Base-by-base conservation (phyloP, 2,888 invertebrate species). In the Noctua janthe region DNA sequence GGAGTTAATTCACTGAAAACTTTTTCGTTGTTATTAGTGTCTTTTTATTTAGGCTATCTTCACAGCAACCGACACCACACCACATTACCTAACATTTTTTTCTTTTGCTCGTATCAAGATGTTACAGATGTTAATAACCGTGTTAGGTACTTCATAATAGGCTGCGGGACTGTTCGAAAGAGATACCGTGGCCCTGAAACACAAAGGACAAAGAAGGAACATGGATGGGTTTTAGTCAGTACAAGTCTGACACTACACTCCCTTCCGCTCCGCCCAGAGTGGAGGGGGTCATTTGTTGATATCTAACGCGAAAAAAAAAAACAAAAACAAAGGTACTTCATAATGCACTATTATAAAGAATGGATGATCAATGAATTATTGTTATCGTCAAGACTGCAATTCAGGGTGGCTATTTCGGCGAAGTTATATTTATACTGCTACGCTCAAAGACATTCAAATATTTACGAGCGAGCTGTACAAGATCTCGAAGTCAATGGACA, bases 1-100 rank as follows among this genome's bases (percentile, higher is more conserved):
- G 67, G 15, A 71, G 10, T 51, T 71, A 47, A 71, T 56, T 76
- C 29, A 66, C 49, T 78, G 23, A 39, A 74, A 76, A 64, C 29
- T 64, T 69, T 80, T 35, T 43, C 17, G 13, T 70, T 71, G 15
- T 47, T 64, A 35, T 67, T 75, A 47, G 62, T 15, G 23, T 13
- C 1, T 8, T 39, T 51, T 43, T n/a, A 29, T 29, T 29, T 29
- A 29, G 35, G 23, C 17, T 35, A 56, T 59, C n/a, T 23, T 70
- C n/a, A 29, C 43, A 72, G 35, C 66, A 20, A 51, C 70, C 7
- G 8, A n/a, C n/a, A 51, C 17, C 49, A 35, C 4, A 43, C 49
- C 10, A n/a, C 39, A 39, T 2, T 23, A n/a, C 17, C 6, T n/a
- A n/a, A 67, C 23, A 11, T 35, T 29, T 39, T 49, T 29, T 71